Conservation (phyloP, 1,140 invertebrate genomes). For the Batillaria attramentaria region DNA sequence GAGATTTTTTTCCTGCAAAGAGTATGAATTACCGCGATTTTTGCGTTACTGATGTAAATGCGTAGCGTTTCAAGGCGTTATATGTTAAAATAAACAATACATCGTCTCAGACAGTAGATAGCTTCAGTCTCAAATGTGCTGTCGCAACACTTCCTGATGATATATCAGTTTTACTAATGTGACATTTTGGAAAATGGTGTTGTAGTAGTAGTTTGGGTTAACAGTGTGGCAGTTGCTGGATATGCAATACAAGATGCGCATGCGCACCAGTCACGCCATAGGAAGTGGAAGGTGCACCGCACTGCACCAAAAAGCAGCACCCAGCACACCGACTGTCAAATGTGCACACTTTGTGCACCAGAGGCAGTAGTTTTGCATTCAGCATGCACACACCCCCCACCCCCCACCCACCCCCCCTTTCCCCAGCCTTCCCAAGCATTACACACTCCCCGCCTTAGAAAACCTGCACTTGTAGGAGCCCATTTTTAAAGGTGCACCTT, state of each 20-base stretch:
- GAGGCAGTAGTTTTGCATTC: background rate
- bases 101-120: background rate
- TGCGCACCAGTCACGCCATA: constrained; percentile 11
- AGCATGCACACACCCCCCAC: background rate
- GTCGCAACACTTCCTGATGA: background rate
- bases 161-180: background rate
- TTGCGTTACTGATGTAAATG: background rate
- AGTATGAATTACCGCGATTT: background rate
- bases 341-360: background rate
- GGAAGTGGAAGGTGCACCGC: constrained; percentile 14
- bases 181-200: background rate
- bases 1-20: background rate
- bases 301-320: background rate
- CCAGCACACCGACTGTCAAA: background rate
- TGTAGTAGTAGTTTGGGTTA: background rate
- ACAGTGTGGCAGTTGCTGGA: background rate
- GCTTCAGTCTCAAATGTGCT: background rate
- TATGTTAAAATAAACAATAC: background rate
- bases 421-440: background rate
- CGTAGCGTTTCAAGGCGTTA: background rate
- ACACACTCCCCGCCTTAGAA: background rate
- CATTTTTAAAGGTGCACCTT: too few relatives aligned
- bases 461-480: background rate
- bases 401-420: background rate
- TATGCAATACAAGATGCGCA: background rate